Conservation (phyloP, 2,113 vertebrate species). For the Phyllostomus discolor region DNA sequence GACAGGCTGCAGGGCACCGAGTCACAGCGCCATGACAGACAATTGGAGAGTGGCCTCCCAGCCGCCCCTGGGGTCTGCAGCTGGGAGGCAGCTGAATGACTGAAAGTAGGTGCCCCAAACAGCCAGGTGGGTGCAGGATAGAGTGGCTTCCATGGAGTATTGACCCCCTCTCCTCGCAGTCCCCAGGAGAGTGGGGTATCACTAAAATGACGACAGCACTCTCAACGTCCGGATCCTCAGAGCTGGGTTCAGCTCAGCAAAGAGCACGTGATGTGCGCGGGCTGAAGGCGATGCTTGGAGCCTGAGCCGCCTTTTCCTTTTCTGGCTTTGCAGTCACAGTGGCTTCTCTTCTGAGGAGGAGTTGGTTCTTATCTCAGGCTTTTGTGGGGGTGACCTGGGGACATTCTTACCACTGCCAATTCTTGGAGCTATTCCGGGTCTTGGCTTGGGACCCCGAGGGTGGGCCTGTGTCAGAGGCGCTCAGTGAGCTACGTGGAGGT, state of each 20-base stretch:
- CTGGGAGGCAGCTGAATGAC: not conserved
- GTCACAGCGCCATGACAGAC: not conserved
- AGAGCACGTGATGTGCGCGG: not conserved
- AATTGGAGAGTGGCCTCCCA: not conserved
- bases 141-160: not conserved
- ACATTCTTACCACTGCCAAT: not conserved
- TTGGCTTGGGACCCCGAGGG: not conserved
- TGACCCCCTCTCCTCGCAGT: too few species aligned
- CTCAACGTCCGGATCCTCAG: not conserved
- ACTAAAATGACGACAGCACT: not conserved
- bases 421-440: not conserved
- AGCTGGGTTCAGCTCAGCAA: not conserved
- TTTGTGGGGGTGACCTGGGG: not conserved
- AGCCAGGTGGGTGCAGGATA: not conserved
- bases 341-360: not conserved
- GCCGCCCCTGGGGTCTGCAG: not conserved
- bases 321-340: not conserved
- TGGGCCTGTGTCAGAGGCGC: not conserved
- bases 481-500: not conserved
- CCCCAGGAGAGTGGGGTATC: not conserved
- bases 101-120: not conserved
- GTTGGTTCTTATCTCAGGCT: not conserved
- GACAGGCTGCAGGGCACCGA: not conserved
- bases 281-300: accelerated
- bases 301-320: not conserved